phyloP scores from a whole-genome alignment of 2,113 vertebrate genomes.

The Tichodroma muraria region DNA sequence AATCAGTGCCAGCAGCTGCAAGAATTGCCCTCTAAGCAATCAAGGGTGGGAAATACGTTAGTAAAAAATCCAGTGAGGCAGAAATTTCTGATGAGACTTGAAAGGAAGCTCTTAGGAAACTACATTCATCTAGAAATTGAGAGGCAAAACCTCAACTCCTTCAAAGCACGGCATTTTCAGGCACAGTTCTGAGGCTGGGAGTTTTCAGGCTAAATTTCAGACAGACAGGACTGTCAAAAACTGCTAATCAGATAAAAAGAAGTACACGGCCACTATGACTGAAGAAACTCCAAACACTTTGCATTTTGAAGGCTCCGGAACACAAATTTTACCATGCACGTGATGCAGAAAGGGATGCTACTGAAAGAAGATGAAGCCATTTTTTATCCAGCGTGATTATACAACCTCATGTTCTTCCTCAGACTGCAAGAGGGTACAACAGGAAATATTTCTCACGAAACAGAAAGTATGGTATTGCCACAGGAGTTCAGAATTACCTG shows the following conservation, averaged over 20 bases:
- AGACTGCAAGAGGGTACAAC: background rate
- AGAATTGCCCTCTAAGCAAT: conserved; percentile 13
- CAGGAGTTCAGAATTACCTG: background rate
- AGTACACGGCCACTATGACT: rapidly evolving
- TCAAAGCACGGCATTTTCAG: background rate
- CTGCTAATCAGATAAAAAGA: background rate
- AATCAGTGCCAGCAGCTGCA: conserved; percentile 15
- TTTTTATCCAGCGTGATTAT: background rate
- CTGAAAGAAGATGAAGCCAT: background rate
- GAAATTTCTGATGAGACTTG: background rate
- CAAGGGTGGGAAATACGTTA: background rate
- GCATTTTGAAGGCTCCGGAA: background rate
- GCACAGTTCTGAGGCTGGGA: background rate
- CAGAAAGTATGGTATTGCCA: background rate
- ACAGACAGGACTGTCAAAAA: background rate
- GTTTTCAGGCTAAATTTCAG: background rate
- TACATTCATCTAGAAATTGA: background rate
- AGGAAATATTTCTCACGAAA: background rate
- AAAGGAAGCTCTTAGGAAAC: background rate
- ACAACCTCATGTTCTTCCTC: background rate
- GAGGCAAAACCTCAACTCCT: background rate
- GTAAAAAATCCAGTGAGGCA: conserved; percentile 9
- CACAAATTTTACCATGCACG: background rate
- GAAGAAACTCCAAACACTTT: background rate
- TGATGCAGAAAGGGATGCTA: background rate